Conservation (phyloP, 2,888 invertebrate species). For the Lasioglossum lativentre region DNA sequence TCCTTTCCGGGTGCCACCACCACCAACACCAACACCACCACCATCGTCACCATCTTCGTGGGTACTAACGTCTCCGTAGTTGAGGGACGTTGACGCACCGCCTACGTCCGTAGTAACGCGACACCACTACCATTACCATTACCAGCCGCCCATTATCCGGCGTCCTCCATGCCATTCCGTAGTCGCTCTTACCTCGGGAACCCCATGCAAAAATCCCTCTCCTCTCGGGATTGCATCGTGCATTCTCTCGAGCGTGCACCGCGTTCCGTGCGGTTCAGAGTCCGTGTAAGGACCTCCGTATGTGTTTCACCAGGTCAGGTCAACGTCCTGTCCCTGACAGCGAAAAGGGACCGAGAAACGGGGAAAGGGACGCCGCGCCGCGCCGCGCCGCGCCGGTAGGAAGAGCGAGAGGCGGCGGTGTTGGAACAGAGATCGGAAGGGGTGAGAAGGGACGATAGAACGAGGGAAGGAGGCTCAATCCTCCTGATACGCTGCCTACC, state of each 20-base stretch:
- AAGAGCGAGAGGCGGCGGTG: no score
- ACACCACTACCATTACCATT: slow-evolving; percentile 46
- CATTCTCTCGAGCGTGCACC: slow-evolving; percentile 72
- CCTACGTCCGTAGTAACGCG: slow-evolving; percentile 29
- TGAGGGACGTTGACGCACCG: slow-evolving; percentile 18
- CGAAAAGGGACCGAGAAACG: slow-evolving; percentile 58
- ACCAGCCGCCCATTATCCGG: slow-evolving; percentile 36
- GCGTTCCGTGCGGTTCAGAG: slow-evolving; percentile 65
- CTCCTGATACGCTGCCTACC: slow-evolving; percentile 75
- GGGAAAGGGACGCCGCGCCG: slow-evolving; percentile 50
- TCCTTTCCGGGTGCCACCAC: slow-evolving; percentile 35
- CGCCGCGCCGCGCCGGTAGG: no score
- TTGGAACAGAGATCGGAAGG: slow-evolving; percentile 51
- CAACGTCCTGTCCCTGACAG: slow-evolving; percentile 81
- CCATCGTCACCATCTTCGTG: not conserved
- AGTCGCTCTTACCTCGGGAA: slow-evolving; percentile 56
- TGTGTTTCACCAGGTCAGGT: slow-evolving; percentile 85
- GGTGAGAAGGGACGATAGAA: slow-evolving; percentile 38
- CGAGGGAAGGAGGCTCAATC: slow-evolving; percentile 71
- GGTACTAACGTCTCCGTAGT: not conserved
- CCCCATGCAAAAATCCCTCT: slow-evolving; percentile 77
- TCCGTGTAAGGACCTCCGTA: slow-evolving; percentile 80
- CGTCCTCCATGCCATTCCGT: slow-evolving; percentile 28
- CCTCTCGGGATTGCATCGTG: slow-evolving; percentile 77
- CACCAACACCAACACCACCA: not conserved